Evolutionary conservation across 2,888 invertebrate species (phyloP).

Genomic region (Drosophila paranaensis): DNA sequence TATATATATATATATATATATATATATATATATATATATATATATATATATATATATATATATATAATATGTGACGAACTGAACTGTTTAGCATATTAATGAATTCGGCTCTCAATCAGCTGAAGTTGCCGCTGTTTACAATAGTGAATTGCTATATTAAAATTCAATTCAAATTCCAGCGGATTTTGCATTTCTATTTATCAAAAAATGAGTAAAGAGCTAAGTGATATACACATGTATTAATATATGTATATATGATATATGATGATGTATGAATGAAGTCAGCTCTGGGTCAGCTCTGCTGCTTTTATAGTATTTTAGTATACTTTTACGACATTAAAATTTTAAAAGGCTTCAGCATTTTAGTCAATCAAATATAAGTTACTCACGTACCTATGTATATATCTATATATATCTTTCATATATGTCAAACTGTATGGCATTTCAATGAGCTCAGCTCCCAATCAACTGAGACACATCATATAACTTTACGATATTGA

Average conservation of each 20-base stretch:
- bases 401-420: background rate
- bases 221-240: background rate
- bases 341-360: too few relatives aligned
- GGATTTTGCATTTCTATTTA: conserved; percentile 30
- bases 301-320: too few relatives aligned
- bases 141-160: background rate
- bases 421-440: background rate
- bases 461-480: background rate
- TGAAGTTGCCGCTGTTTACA: background rate
- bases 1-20: background rate
- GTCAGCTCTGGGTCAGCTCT: background rate
- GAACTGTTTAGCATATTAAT: conserved; percentile 5
- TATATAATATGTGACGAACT: background rate
- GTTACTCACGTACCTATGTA: too few relatives aligned
- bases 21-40: background rate
- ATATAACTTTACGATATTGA: background rate
- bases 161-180: conserved; percentile 1
- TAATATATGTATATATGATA: background rate
- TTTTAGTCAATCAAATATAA: too few relatives aligned
- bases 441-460: background rate
- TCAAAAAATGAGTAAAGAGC: background rate
- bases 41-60: background rate
- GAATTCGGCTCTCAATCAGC: background rate
- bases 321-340: too few relatives aligned
- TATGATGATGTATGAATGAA: background rate